Evolutionary conservation across 1,140 invertebrate genomes (phyloP), one percentile per base, ranked within the genome.

Genomic region (Phortica variegata): DNA sequence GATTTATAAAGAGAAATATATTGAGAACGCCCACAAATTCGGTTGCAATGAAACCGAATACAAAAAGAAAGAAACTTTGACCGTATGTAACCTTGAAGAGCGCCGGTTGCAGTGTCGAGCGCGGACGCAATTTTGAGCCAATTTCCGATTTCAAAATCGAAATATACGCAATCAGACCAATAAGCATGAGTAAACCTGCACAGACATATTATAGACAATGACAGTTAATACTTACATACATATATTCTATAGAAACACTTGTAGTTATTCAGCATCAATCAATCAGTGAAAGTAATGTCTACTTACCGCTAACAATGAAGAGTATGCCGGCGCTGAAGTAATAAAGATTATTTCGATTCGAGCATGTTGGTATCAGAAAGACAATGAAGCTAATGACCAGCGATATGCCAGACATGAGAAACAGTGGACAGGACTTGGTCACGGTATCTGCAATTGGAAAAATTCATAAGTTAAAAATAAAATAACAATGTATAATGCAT

Each of bases 91-190:
- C 93, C 23, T 85, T 87, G 79, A 94, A 91, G 13, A 87, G 78
- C 1, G 91, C 87, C 10, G 85, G 84, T 73, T 90, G 85, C 34
- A 89, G 81, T 38, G 83, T 79, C 1, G 90, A 91, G 58, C 86
- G 83, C 15, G 90, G 85, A 44, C 89, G 81, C 21, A 94, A 77
- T 76, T 94, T 95, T 48, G 86, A 85, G 3, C 89, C 90, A 12
- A 94, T 84, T 82, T 94, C 91, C 0, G 90, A 85, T 77, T 94
- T 94, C 65, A 95, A 89, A 42, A 92, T 86, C 9, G 91, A 92
- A 79, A 95, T 92, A 82, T 93, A 95, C 81, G 93, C 90, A 54
- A 95, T 89, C 65, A 93, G 83, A 16, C 90, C 91, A 44, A 90
- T 87, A 43, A 94, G 82, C 87, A 93, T 91, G 43, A 92, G 79